phyloP scores from a whole-genome alignment of 2,113 vertebrate species.

The Poeciliopsis turrubarensis region DNA sequence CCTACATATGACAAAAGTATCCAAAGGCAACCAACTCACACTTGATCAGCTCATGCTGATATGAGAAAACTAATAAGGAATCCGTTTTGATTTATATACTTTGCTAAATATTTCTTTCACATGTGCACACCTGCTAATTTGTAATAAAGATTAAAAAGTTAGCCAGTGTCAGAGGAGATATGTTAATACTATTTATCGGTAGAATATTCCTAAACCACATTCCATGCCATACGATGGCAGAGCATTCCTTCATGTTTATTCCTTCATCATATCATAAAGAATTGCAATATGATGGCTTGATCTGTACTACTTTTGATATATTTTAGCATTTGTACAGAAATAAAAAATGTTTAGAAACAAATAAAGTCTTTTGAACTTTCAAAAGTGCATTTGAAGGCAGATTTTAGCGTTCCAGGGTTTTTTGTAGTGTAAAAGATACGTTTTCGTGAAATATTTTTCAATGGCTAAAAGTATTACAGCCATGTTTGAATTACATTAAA shows the following conservation, averaged over 20 bases:
- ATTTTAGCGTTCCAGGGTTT: neutral
- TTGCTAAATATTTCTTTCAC: neutral
- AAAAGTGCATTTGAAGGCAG: neutral
- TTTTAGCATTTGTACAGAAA: too few species aligned
- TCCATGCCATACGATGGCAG: too few species aligned
- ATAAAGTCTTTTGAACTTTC: neutral
- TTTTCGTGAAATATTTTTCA: neutral
- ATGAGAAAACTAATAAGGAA: conserved; percentile 22
- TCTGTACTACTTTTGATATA: too few species aligned
- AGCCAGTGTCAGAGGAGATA: too few species aligned
- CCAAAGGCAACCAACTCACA: conserved; percentile 45
- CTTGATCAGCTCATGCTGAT: conserved; percentile 17
- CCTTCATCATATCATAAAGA: too few species aligned
- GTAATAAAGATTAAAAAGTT: too few species aligned
- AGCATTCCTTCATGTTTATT: too few species aligned
- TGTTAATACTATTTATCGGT: too few species aligned
- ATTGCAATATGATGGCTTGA: too few species aligned
- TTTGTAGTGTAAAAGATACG: neutral
- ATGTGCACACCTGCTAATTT: too few species aligned
- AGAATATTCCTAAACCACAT: too few species aligned
- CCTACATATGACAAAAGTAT: conserved; percentile 48
- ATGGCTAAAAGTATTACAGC: neutral
- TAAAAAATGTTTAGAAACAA: too few species aligned
- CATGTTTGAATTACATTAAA: neutral
- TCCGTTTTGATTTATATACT: conserved; percentile 13